phyloP scores from a whole-genome alignment of 2,113 vertebrate genomes.

The Pterophyllum scalare region DNA sequence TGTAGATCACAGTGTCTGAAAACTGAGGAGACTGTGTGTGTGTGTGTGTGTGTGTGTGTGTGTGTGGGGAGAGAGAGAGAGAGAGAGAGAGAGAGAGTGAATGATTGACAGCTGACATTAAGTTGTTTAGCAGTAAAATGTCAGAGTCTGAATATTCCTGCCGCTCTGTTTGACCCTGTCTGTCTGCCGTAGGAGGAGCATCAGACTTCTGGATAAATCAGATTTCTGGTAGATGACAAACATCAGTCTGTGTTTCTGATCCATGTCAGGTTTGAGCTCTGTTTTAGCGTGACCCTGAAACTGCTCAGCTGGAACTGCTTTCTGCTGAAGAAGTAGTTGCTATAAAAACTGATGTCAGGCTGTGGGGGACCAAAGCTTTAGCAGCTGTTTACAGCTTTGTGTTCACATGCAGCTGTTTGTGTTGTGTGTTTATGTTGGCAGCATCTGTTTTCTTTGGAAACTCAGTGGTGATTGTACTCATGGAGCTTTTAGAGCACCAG shows the following conservation, averaged over 20 bases:
- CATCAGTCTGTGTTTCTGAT: not conserved
- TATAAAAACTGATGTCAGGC: too few relatives aligned
- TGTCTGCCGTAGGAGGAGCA: conserved; percentile 27
- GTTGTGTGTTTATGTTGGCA: too few relatives aligned
- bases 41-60: not conserved
- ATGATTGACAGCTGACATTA: conserved; percentile 67
- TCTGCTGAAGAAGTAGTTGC: too few relatives aligned
- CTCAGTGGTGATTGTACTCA: too few relatives aligned
- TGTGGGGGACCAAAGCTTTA: too few relatives aligned
- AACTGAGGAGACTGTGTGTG: not conserved
- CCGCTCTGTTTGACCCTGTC: conserved; percentile 40
- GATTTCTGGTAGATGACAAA: not conserved
- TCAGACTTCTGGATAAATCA: not conserved
- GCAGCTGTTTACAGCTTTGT: too few relatives aligned
- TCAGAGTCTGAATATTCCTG: conserved; percentile 57
- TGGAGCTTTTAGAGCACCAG: too few relatives aligned
- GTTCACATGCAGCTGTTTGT: too few relatives aligned
- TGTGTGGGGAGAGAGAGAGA: not conserved
- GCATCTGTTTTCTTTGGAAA: too few relatives aligned
- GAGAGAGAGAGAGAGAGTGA: not conserved
- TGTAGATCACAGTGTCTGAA: not conserved
- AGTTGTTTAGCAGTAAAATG: conserved; percentile 61
- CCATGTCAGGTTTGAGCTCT: not conserved
- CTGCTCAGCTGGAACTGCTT: too few relatives aligned
- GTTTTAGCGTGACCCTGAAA: not conserved